Evolutionary conservation across 2,113 vertebrate genomes (phyloP), one percentile per base, ranked within the genome.

Genomic region (Calyptomena viridis): DNA sequence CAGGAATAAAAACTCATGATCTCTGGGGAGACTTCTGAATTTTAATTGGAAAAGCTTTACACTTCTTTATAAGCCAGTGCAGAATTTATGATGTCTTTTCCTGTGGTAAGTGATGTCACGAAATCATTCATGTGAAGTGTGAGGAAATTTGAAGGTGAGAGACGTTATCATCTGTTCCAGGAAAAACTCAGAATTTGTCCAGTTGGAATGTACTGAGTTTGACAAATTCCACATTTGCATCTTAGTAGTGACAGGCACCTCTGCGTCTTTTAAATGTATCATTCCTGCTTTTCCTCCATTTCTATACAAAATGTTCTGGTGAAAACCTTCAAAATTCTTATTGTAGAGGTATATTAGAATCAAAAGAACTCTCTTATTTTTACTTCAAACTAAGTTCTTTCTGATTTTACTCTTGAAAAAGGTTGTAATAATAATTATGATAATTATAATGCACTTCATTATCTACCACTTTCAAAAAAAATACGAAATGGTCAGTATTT

Each of bases 161-260:
- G 72, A 49, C 85, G 7, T 58, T 75, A 66, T 33, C 44, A 22
- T 75, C 58, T 79, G 11, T 64, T 90, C 49, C 23, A 66, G 59
- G 69, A 89, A 89, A 95, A 79, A 31, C 50, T 79, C 46, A 21
- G 47, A 68, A 63, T 80, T 71, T 67, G 28, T 40, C 50, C 33
- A 14, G 40, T 3, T 89, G 75, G 84, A 69, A 85, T 85, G 67
- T 89, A 89, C 94, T 93, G 94, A 89, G 68, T 79, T 87, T 77
- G 59, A 49, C 66, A 84, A 78, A 89, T 81, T 44, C 56, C 42
- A 27, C 20, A 11, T 79, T 91, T 68, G 50, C 64, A 69, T 80
- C 73, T 67, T 4, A 90, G 68, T 82, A 67, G 42, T 25, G 47
- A 73, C 9, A 90, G 67, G 25, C 62, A 40, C 49, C 56, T 81